phyloP scores from a whole-genome alignment of 64 coral and sea anemone species.

The Exaiptasia diaphana region DNA sequence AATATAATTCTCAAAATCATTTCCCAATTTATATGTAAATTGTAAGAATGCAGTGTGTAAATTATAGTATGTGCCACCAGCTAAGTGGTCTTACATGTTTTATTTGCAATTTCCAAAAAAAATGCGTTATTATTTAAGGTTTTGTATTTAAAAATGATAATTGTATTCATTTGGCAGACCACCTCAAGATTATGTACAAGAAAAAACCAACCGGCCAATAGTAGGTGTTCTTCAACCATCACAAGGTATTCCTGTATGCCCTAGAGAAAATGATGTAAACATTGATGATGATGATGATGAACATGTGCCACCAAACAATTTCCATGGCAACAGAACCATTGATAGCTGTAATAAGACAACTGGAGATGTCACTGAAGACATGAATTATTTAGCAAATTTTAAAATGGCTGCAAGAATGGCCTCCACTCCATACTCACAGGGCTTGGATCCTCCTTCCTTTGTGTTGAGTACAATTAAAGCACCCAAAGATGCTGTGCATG shows the following conservation, averaged over 20 bases:
- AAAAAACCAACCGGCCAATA: slow-evolving; percentile 26
- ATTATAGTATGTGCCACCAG: no score
- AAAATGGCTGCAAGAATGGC: slow-evolving; percentile 60
- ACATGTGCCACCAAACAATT: neutral
- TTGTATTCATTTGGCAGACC: no score
- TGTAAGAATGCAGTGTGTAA: no score
- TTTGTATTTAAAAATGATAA: no score
- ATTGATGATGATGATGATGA: slow-evolving; percentile 24
- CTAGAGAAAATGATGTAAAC: slow-evolving; percentile 45
- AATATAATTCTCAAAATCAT: no score
- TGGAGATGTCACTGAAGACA: slow-evolving; percentile 55
- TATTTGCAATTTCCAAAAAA: no score
- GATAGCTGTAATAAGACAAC: slow-evolving; percentile 26
- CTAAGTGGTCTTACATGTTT: no score
- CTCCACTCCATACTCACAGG: slow-evolving; percentile 66
- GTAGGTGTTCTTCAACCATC: slow-evolving; percentile 78
- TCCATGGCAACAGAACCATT: slow-evolving; percentile 20
- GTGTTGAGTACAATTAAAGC: slow-evolving; percentile 62
- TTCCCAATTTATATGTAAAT: no score
- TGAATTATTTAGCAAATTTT: slow-evolving; percentile 38
- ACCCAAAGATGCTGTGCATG: neutral
- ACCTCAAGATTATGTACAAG: slow-evolving; percentile 56
- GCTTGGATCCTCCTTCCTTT: slow-evolving; percentile 34
- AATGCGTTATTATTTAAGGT: no score
- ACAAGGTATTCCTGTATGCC: slow-evolving; percentile 68